phyloP scores from a whole-genome alignment of 2,888 invertebrate species.

The Coenonympha glycerion region DNA sequence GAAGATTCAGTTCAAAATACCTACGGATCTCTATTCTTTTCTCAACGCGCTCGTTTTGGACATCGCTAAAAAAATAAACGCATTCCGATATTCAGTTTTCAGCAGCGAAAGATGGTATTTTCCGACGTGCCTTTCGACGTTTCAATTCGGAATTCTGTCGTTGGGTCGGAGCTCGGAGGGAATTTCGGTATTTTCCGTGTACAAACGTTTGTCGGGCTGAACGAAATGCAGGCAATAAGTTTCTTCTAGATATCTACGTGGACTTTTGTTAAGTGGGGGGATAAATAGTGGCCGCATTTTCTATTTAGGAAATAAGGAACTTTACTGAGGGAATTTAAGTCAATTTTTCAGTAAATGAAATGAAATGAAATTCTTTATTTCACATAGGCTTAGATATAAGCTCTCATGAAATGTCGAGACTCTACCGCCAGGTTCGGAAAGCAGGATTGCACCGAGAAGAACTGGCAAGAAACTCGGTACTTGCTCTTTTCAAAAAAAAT shows the following conservation, averaged over 20 bases:
- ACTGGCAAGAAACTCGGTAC: no score
- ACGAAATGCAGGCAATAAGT: constrained; percentile 22
- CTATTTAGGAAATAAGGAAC: not conserved
- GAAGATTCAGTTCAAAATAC: no score
- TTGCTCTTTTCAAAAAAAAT: no score
- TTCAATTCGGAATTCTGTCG: constrained; percentile 21
- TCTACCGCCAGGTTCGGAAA: no score
- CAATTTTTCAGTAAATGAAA: no score
- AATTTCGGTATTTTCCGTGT: constrained; percentile 19
- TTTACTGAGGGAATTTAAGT: no score
- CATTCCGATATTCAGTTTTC: not conserved
- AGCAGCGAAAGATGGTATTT: constrained; percentile 8
- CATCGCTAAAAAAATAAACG: not conserved
- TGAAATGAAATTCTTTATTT: no score
- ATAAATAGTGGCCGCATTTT: not conserved
- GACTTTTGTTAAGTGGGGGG: not conserved
- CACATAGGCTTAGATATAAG: no score
- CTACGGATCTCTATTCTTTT: no score
- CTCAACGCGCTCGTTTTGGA: no score
- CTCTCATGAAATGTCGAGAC: no score
- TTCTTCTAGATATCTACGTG: constrained; percentile 6
- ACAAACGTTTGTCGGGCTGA: constrained; percentile 13
- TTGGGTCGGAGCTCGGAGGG: constrained; percentile 14
- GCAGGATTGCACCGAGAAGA: no score
- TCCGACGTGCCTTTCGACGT: constrained; percentile 13